A percentile compares a stretch with the other conserved stretches of the same genome.
These are phyloP conservation scores for Leptopilina boulardi DNA, from an alignment of 1,140 invertebrate genomes.

Conservation along the genomic window DNA sequence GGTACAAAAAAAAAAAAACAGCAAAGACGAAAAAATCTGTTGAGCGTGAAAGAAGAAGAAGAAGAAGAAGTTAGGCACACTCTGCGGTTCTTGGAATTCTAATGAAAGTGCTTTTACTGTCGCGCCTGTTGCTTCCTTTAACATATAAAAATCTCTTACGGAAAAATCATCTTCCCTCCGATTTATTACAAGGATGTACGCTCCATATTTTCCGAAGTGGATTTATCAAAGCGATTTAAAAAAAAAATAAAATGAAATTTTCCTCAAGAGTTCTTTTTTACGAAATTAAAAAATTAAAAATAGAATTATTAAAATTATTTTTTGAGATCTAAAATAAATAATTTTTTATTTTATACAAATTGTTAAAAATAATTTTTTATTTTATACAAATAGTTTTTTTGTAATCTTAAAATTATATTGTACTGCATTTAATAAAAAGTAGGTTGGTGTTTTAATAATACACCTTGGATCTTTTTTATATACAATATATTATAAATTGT, in stretches of 20 bases:
- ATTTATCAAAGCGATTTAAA: too few species aligned
- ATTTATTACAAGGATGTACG: constrained; percentile 39
- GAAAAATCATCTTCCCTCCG: constrained; percentile 48
- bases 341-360: too few species aligned
- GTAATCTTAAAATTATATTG: too few species aligned
- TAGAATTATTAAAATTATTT: too few species aligned
- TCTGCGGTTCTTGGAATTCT: constrained; percentile 63
- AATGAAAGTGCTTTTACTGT: constrained; percentile 59
- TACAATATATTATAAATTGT: not conserved
- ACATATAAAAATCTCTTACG: constrained; percentile 52
- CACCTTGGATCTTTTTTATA: not conserved
- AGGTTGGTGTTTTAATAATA: not conserved
- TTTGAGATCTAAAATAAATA: too few species aligned
- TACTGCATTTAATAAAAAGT: not conserved
- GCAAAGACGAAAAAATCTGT: constrained; percentile 12
- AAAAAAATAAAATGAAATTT: too few species aligned
- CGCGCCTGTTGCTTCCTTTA: constrained; percentile 68
- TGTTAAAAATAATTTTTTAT: too few species aligned
- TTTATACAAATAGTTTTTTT: too few species aligned
- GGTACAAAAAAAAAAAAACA: too few species aligned
- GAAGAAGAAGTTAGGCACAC: constrained; percentile 14
- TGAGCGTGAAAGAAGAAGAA: constrained; percentile 29
- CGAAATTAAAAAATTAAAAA: too few species aligned
- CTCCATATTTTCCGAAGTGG: not conserved
- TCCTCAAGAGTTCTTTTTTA: too few species aligned